Evolutionary conservation across 2,888 invertebrate genomes (phyloP).

Genomic region (Toxonevra muliebris): DNA sequence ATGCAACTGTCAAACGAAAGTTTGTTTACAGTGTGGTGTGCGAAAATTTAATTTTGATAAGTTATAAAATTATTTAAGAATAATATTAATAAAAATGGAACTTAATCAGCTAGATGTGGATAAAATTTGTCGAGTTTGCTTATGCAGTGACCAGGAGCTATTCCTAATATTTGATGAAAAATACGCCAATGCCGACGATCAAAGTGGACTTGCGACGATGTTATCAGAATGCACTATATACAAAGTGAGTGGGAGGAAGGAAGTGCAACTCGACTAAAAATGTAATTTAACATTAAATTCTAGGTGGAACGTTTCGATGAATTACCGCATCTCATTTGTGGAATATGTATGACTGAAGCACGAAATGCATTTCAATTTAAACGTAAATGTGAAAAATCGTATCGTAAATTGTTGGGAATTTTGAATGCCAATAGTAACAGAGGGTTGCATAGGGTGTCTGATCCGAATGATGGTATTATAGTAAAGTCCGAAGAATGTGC

Average conservation of each 20-base stretch:
- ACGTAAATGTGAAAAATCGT: slow-evolving; percentile 51
- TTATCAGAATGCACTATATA: slow-evolving; percentile 47
- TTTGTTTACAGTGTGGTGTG: too few relatives aligned
- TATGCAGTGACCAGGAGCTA: slow-evolving; percentile 43
- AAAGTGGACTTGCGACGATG: slow-evolving; percentile 44
- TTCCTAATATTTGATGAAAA: slow-evolving; percentile 46
- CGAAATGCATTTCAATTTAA: slow-evolving; percentile 55
- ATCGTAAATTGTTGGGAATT: slow-evolving; percentile 41
- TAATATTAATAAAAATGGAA: too few relatives aligned
- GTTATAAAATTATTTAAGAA: too few relatives aligned
- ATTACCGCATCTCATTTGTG: slow-evolving; percentile 56
- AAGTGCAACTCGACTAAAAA: too few relatives aligned
- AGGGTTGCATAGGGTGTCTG: background rate
- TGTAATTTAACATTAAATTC: too few relatives aligned
- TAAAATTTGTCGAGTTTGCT: slow-evolving; percentile 52
- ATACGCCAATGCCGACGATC: slow-evolving; percentile 26
- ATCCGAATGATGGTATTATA: background rate
- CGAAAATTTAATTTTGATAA: too few relatives aligned
- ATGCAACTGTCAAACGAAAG: too few relatives aligned
- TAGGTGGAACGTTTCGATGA: slow-evolving; percentile 60
- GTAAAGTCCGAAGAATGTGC: background rate
- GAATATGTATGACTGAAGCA: slow-evolving; percentile 49
- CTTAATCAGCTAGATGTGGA: slow-evolving; percentile 36
- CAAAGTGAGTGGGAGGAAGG: slow-evolving; percentile 35
- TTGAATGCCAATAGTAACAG: slow-evolving; percentile 19